Evolutionary conservation across 30 jellyfish, hydroid and myxozoan genomes (phyloP), one percentile per base, ranked within the genome.

Genomic region (Aurelia sp.): DNA sequence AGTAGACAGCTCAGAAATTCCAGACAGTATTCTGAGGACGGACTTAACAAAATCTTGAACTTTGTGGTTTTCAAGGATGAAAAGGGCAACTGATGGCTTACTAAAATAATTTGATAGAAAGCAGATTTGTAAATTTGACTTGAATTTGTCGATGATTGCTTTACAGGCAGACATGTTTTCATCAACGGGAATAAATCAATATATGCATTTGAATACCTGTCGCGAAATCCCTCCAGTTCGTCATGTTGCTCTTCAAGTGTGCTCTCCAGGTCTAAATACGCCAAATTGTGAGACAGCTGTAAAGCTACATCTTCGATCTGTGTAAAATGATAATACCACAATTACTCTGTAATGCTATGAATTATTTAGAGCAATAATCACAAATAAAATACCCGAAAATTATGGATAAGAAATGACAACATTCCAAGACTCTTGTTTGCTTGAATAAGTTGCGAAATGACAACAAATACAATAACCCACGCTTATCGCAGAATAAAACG

Each of bases 281-380:
- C 91, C 66, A 79, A 89, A 85, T 94, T 94, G 75, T 94, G 97
- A 21, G 99, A 94, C 51, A 94, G 78, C 87, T 94, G 99, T 78
- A 94, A 67, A 23, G 97, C 97, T 73, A 96, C 91, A 81, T 94
- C 99, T 71, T 94, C 99, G 85, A 94, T 84, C 99, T 94, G 76
- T 22, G 66, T 47, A 27, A 60, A 73, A 79, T 20, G 62, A 76
- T 52, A 12, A 72, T 53, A 59, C 15, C 9, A 62, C 50, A 73
- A 40, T 40, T 44, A 48, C 9, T 27, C 15, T 6, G 47, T 23
- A 66, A 44, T 18, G 16, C 13, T 27, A 23, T 44, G 51, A 37
- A n/a, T 53, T 18, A 15, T 55, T 53, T 21, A 53, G 30, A 70
- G 40, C 81, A 70, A 16, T 58, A 23, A 21, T 64, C 74, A 21